Conservation (phyloP, 2,888 invertebrate species). For the Zonitis immaculata region DNA sequence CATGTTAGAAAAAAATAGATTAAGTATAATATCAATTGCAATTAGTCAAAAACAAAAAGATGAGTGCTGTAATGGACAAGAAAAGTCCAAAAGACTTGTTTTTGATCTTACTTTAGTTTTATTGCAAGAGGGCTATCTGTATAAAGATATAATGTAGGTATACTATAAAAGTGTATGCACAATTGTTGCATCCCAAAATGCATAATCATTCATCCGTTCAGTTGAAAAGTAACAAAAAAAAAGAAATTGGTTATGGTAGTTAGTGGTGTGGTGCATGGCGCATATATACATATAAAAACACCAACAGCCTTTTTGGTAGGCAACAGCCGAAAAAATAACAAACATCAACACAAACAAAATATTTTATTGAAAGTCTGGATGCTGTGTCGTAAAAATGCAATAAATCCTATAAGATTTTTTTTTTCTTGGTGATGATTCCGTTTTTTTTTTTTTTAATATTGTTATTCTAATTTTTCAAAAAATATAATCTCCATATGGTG, state of each 20-base stretch:
- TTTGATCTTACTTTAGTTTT: background rate
- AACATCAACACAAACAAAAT: no score
- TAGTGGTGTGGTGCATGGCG: background rate
- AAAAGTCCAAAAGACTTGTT: background rate
- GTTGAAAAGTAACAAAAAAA: slow-evolving; percentile 24
- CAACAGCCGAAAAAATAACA: background rate
- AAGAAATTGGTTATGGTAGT: no score
- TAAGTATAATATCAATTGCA: background rate
- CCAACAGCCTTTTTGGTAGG: background rate
- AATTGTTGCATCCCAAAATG: slow-evolving; percentile 30
- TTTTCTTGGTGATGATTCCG: no score
- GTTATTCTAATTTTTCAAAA: no score
- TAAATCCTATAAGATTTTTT: no score
- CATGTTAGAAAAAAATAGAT: background rate
- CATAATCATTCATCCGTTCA: slow-evolving; percentile 30
- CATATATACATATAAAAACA: background rate
- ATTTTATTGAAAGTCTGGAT: background rate
- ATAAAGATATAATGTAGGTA: background rate
- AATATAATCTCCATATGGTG: no score
- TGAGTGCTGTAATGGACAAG: no score
- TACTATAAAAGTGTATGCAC: slow-evolving; percentile 23
- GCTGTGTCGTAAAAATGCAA: slow-evolving; percentile 1
- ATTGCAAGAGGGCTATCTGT: slow-evolving; percentile 2
- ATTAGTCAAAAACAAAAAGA: slow-evolving; percentile 2
- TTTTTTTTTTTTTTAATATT: no score